Evolutionary conservation across 2,113 vertebrate species (phyloP).

Genomic region (Mormyrus iriodes): DNA sequence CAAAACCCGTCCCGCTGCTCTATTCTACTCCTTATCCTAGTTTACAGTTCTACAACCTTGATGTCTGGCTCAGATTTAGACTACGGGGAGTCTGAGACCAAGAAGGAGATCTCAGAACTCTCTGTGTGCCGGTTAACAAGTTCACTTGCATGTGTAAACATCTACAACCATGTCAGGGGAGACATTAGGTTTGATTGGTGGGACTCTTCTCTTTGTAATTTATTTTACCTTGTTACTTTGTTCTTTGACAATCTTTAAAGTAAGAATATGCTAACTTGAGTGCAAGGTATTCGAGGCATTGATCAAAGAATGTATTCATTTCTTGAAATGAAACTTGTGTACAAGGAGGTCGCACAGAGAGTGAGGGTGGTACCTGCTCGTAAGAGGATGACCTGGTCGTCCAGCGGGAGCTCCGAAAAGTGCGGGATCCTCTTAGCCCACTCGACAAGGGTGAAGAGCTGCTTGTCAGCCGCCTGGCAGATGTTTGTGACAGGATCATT

Average conservation of each 20-base stretch:
- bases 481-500: constrained; percentile 96
- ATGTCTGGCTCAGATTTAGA: constrained; percentile 1
- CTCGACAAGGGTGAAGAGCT: constrained; percentile 95
- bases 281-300: neutral
- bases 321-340: neutral
- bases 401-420: constrained; percentile 90
- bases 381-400: constrained; percentile 96
- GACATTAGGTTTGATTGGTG: neutral
- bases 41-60: neutral
- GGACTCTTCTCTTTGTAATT: neutral
- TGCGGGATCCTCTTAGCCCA: constrained; percentile 97
- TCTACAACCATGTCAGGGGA: neutral
- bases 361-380: constrained; percentile 71
- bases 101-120: neutral
- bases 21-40: neutral
- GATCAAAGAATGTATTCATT: neutral
- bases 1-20: neutral
- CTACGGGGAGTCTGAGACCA: neutral
- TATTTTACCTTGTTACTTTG: neutral
- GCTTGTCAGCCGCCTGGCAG: constrained; percentile 96
- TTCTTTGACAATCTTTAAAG: neutral
- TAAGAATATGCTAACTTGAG: neutral
- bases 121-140: neutral
- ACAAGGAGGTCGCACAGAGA: neutral
- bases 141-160: neutral